These are phyloP conservation scores for Quadroppia sp. DNA, from an alignment of 2,888 invertebrate genomes.

Conservation along the genomic window DNA sequence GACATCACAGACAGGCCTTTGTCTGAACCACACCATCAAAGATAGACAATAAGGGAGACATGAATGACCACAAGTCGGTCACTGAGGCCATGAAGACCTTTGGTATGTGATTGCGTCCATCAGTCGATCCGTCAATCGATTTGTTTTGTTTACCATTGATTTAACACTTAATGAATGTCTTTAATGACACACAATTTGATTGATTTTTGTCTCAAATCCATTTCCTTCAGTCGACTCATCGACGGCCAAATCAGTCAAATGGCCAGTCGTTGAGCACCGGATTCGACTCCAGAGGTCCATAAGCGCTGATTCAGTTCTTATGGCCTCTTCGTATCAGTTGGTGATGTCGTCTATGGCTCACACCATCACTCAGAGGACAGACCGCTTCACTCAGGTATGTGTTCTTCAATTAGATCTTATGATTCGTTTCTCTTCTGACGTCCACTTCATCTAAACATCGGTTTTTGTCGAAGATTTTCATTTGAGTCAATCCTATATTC, in stretches of 20 bases:
- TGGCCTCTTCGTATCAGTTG: background rate
- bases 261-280: background rate
- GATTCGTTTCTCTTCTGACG: background rate
- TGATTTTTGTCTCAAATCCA: background rate
- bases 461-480: no score
- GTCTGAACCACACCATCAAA: slow-evolving; percentile 6
- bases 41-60: background rate
- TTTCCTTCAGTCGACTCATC: background rate
- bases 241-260: background rate
- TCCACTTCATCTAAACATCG: no score
- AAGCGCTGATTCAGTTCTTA: slow-evolving; percentile 1
- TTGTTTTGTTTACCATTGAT: background rate
- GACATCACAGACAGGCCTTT: background rate
- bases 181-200: background rate
- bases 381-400: slow-evolving; percentile 6
- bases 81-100: background rate
- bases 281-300: background rate
- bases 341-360: background rate
- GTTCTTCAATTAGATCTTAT: background rate
- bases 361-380: background rate
- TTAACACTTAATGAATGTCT: background rate
- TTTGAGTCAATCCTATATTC: background rate
- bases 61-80: background rate
- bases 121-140: background rate
- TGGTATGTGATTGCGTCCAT: background rate